These are phyloP conservation scores for Ornithorhynchus anatinus DNA, from an alignment of 2,113 vertebrate genomes.

Conservation along the genomic window DNA sequence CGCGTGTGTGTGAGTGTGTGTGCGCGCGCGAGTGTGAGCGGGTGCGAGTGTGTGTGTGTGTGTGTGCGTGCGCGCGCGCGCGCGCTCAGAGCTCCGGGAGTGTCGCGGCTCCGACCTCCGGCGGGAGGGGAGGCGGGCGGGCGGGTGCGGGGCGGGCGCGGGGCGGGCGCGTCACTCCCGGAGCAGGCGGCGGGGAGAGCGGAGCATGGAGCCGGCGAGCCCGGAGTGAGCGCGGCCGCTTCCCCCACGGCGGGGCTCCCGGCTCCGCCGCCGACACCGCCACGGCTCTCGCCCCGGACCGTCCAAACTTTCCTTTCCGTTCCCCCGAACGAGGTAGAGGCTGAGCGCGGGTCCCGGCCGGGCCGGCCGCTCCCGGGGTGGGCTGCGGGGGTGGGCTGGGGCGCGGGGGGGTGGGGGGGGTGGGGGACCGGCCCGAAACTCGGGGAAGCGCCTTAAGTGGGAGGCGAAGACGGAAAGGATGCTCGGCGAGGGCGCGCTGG, in stretches of 20 bases:
- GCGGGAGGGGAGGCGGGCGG: slow-evolving; percentile 9
- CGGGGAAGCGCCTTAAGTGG: too few relatives aligned
- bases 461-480: too few relatives aligned
- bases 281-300: slow-evolving; percentile 19
- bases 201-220: slow-evolving; percentile 51
- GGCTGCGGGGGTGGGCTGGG: slow-evolving; percentile 22
- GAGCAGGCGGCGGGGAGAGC: neutral
- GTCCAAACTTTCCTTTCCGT: slow-evolving; percentile 60
- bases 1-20: slow-evolving; percentile 35
- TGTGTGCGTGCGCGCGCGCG: slow-evolving; percentile 31
- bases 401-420: slow-evolving; percentile 42
- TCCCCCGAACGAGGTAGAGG: slow-evolving; percentile 52
- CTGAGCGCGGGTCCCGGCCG: slow-evolving; percentile 27
- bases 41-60: slow-evolving; percentile 38
- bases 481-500: too few relatives aligned
- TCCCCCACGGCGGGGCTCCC: slow-evolving; percentile 4
- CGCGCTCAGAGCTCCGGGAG: slow-evolving; percentile 55
- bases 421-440: too few relatives aligned
- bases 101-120: slow-evolving; percentile 29
- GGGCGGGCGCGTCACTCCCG: neutral
- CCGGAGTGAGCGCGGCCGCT: slow-evolving; percentile 28
- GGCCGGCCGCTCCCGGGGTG: slow-evolving; percentile 26
- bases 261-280: slow-evolving; percentile 17
- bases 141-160: neutral
- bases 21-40: slow-evolving; percentile 33